A percentile compares a stretch with the other conserved stretches of the same genome.
Evolutionary conservation across 2,888 invertebrate species (phyloP).

Genomic region (Suillia variegata): DNA sequence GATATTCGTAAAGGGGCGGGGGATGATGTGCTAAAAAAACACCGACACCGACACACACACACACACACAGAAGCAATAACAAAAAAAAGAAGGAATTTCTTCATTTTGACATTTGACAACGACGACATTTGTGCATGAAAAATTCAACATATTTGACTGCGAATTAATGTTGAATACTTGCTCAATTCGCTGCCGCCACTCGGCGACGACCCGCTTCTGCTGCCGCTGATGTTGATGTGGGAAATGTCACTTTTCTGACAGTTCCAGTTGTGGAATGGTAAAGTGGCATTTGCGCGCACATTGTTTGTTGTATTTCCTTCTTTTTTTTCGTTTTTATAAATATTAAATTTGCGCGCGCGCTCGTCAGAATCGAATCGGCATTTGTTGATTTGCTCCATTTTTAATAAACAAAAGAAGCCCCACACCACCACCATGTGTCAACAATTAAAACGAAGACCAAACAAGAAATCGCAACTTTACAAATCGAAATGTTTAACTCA

Average conservation of each 20-base stretch:
- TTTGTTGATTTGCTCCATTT: background rate
- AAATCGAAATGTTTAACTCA: background rate
- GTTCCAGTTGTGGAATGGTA: constrained; percentile 31
- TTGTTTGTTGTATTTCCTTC: too few relatives aligned
- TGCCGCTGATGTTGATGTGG: constrained; percentile 48
- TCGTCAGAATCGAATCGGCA: background rate
- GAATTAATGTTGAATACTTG: constrained; percentile 55
- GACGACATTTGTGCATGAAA: constrained; percentile 56
- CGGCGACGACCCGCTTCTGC: too few relatives aligned
- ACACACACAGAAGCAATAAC: too few relatives aligned
- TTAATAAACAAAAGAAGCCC: background rate
- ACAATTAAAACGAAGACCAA: background rate
- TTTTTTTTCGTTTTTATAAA: constrained; percentile 32
- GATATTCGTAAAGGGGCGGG: too few relatives aligned
- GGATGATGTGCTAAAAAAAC: too few relatives aligned
- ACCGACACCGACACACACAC: too few relatives aligned
- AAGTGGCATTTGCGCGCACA: too few relatives aligned
- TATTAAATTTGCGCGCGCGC: constrained; percentile 23
- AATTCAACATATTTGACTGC: constrained; percentile 55
- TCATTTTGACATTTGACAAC: constrained; percentile 49
- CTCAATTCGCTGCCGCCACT: constrained; percentile 22
- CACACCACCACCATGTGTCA: background rate
- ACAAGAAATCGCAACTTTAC: background rate
- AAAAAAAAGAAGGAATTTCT: too few relatives aligned
- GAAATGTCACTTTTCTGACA: constrained; percentile 55